Base-by-base conservation (phyloP, 2,888 invertebrate genomes). In the Orgyia antiqua region DNA sequence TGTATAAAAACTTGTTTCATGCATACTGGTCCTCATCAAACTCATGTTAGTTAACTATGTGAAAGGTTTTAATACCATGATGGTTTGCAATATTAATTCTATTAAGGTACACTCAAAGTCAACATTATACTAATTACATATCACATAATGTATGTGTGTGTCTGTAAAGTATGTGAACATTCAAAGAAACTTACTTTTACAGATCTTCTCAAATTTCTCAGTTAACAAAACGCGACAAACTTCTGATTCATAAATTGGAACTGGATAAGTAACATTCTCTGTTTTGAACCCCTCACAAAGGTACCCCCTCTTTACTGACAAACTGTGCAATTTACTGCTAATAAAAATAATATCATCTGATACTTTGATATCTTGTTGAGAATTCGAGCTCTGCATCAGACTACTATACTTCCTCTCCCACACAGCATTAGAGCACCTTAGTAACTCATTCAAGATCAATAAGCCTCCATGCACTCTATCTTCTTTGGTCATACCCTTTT, bases 391-490 rank as follows among this genome's bases (percentile, higher is more conserved):
- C 26, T 89, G 88, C 83, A 93, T 92, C 1, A 95, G 70, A n/a
- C 88, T 78, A 34, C 91, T 92, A 59, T 94, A 94, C 48, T 91
- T 92, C 28, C 90, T 88, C 60, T 96, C 96, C 95, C 96, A 96
- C 12, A 89, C 89, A 0, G 94, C 91, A 82, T 98, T 97, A 23
- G 96, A 93, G 65, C 95, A 95, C 33, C 98, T 89, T 9, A 99
- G 87, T 2, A 99, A 83, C 74, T 99, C 99, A 78, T 99, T 98
- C 13, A 98, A 87, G 10, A 98, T 94, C 20, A 99, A 88, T 8
- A 99, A 83, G 1, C 96, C 95, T 15, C 98, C 98, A 68, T 99
- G 98, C 10, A 95, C 91, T 65, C 94, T 91, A 67, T 98, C 98
- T 56, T 99, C 98, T 45, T 91, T 90, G 2, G 92, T 92, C 32